A percentile compares a stretch with the other conserved stretches of the same genome.
Conservation (phyloP, 2,888 invertebrate species). For the Scaptomyza parva region DNA sequence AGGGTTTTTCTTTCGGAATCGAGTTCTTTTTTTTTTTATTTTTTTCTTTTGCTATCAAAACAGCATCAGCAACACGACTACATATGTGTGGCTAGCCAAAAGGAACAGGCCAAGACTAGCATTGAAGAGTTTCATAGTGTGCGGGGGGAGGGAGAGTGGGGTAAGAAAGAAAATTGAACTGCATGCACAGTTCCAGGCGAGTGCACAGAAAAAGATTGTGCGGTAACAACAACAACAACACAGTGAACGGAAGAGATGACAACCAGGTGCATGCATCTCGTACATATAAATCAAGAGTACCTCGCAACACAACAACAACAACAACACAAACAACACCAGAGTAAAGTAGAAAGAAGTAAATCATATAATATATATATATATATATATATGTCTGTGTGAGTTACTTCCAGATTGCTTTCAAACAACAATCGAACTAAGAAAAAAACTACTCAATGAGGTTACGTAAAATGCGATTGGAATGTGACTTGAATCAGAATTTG, state of each 20-base stretch:
- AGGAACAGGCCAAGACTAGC: slow-evolving; percentile 23
- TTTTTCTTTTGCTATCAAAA: slow-evolving; percentile 54
- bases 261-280: slow-evolving; percentile 63
- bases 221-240: slow-evolving; percentile 55
- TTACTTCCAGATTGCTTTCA: background rate
- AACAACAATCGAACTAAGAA: background rate
- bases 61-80: slow-evolving; percentile 55
- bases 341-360: slow-evolving; percentile 8
- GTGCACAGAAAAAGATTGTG: slow-evolving; percentile 48
- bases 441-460: background rate
- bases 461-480: slow-evolving; percentile 3
- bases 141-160: background rate
- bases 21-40: slow-evolving; percentile 37
- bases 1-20: slow-evolving; percentile 37
- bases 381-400: background rate
- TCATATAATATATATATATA: background rate
- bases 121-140: background rate
- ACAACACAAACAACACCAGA: too few species aligned
- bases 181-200: slow-evolving; percentile 59
- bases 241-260: slow-evolving; percentile 60
- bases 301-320: background rate
- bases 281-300: slow-evolving; percentile 53
- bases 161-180: too few species aligned
- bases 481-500: background rate
- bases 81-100: slow-evolving; percentile 11